Conservation (phyloP, 2,113 vertebrate species). For the Pheucticus melanocephalus region DNA sequence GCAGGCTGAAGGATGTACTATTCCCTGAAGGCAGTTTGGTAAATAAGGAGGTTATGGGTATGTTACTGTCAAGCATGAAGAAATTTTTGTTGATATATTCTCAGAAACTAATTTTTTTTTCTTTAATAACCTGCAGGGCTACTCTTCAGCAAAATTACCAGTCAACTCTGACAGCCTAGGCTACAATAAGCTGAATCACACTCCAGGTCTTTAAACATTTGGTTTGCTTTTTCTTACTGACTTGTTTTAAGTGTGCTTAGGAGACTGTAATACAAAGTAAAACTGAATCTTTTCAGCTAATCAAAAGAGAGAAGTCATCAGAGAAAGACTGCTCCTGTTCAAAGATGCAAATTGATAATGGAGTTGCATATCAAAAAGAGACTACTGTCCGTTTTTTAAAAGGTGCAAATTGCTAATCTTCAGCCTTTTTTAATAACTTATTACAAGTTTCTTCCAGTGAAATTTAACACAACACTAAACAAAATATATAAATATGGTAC, state of each 20-base stretch:
- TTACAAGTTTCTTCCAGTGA: constrained; percentile 35
- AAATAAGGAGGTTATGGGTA: constrained; percentile 45
- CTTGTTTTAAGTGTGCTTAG: constrained; percentile 45
- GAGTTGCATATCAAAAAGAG: constrained; percentile 68
- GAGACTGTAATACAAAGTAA: constrained; percentile 56
- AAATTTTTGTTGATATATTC: constrained; percentile 62
- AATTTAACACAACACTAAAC: constrained; percentile 60
- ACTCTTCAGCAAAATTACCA: constrained; percentile 8
- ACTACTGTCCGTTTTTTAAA: constrained; percentile 70
- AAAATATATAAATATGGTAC: neutral
- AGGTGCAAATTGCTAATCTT: constrained; percentile 73
- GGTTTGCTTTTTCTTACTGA: neutral
- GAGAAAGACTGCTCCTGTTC: constrained; percentile 69
- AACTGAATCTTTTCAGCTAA: constrained; percentile 59
- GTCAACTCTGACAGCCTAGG: constrained; percentile 1
- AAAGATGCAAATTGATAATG: constrained; percentile 70
- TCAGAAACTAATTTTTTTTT: constrained; percentile 43
- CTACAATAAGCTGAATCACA: constrained; percentile 32
- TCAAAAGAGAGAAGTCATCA: constrained; percentile 59
- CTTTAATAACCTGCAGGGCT: constrained; percentile 36
- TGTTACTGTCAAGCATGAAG: constrained; percentile 39
- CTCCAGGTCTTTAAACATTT: constrained; percentile 25
- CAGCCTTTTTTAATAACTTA: constrained; percentile 48
- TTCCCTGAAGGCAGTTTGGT: constrained; percentile 41
- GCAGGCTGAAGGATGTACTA: constrained; percentile 24